Percentiles rank a stretch among this genome's conserved stretches.
These are phyloP conservation scores for Cetoscarus ocellatus DNA, from an alignment of 2,797 vertebrate genomes.

Conservation along the genomic window DNA sequence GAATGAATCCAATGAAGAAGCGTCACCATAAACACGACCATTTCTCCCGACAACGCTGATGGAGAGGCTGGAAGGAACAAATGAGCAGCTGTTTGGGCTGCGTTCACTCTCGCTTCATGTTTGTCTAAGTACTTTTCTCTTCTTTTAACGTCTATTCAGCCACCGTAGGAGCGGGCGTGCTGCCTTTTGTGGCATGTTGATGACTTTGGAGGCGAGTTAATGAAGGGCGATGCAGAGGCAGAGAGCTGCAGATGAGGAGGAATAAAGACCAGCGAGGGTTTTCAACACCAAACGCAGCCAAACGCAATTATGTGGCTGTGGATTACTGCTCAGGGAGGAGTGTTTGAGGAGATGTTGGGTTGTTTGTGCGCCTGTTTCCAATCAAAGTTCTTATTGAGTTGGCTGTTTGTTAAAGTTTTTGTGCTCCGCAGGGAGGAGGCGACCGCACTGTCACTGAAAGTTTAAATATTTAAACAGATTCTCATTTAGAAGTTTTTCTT, in stretches of 20 bases:
- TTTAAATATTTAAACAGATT: constrained; percentile 12
- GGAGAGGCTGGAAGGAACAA: constrained; percentile 41
- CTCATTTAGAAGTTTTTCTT: constrained; percentile 5
- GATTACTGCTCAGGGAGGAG: constrained; percentile 52
- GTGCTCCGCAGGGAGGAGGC: constrained; percentile 2
- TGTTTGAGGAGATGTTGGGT: constrained; percentile 10
- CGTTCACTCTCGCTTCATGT: constrained; percentile 54
- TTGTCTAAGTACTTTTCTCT: constrained; percentile 56
- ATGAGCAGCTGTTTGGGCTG: constrained; percentile 62
- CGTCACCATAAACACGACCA: constrained; percentile 33
- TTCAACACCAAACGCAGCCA: constrained; percentile 45
- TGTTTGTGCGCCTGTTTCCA: constrained; percentile 12
- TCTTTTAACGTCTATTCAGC: constrained; percentile 55
- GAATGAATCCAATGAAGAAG: constrained; percentile 30
- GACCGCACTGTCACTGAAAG: not conserved
- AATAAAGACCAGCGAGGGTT: constrained; percentile 45
- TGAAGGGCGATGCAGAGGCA: constrained; percentile 61
- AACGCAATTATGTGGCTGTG: constrained; percentile 62
- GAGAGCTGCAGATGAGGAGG: constrained; percentile 60
- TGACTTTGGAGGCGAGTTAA: constrained; percentile 67
- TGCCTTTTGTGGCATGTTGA: constrained; percentile 61
- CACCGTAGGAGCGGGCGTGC: constrained; percentile 30
- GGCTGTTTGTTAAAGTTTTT: constrained; percentile 19
- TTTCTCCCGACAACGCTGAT: constrained; percentile 35
- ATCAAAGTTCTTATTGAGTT: constrained; percentile 21